Conservation (phyloP, 2,113 vertebrate genomes). For the Sciurus niger region DNA sequence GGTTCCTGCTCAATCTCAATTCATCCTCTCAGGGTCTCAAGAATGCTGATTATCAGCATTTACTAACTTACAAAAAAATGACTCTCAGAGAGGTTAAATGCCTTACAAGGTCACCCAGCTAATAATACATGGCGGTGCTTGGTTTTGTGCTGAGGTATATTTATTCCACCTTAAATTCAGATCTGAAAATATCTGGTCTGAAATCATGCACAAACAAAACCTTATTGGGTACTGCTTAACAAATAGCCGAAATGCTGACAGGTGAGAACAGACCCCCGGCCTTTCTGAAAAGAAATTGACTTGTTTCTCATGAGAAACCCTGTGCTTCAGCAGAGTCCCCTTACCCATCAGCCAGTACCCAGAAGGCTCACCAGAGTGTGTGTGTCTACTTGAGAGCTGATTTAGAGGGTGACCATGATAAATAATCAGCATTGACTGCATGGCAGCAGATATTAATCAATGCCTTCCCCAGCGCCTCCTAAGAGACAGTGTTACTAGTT, state of each 20-base stretch:
- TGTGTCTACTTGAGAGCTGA: slow-evolving; percentile 20
- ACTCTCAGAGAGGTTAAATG: background rate
- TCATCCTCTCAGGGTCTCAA: background rate
- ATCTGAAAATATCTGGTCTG: slow-evolving; percentile 8
- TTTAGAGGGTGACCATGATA: slow-evolving; percentile 67
- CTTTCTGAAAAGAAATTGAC: slow-evolving; percentile 62
- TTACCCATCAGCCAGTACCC: slow-evolving; percentile 46
- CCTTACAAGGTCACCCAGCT: background rate
- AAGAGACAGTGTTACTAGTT: slow-evolving; percentile 62
- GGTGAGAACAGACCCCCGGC: background rate
- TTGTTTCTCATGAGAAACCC: slow-evolving; percentile 39
- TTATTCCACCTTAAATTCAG: slow-evolving; percentile 26
- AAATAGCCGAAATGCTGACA: background rate
- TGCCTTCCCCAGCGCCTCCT: slow-evolving; percentile 65
- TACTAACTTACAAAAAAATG: background rate
- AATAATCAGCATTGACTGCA: slow-evolving; percentile 59
- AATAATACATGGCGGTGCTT: background rate
- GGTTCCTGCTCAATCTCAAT: background rate
- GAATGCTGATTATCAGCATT: background rate
- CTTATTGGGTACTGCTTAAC: background rate
- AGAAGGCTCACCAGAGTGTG: background rate
- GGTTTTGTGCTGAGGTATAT: background rate
- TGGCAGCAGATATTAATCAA: slow-evolving; percentile 76
- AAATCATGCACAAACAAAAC: background rate
- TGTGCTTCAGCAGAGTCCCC: background rate